These are phyloP conservation scores for Hermaeophaga mercurialis DNA, from an alignment of 2,888 invertebrate genomes.

Conservation along the genomic window DNA sequence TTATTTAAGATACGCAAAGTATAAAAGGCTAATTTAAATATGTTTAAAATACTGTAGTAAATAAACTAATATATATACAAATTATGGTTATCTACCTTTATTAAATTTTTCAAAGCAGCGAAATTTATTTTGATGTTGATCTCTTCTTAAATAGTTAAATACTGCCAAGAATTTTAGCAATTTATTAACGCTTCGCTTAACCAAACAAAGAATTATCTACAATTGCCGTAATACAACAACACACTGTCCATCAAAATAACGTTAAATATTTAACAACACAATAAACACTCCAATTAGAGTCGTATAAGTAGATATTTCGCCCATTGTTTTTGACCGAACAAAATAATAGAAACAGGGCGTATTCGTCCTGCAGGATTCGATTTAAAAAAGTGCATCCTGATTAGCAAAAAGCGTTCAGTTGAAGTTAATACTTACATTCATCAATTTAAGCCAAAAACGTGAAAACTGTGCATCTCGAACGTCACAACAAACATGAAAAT, in stretches of 20 bases:
- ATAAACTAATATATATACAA: no score
- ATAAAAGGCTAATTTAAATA: no score
- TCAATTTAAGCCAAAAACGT: conserved; percentile 44
- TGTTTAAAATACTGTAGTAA: no score
- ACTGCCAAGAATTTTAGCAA: no score
- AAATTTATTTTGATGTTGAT: no score
- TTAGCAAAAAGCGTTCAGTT: neutral
- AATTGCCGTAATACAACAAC: neutral
- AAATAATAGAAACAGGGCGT: conserved; percentile 12
- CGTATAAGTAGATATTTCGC: neutral
- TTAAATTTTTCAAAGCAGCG: no score
- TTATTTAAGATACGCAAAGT: no score
- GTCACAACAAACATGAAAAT: conserved; percentile 38
- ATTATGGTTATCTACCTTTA: no score
- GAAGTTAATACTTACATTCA: conserved; percentile 46
- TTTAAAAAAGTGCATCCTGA: conserved; percentile 3
- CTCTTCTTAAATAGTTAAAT: no score
- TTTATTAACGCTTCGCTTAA: no score
- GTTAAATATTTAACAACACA: neutral
- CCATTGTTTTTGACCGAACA: conserved; percentile 2
- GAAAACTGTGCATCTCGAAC: conserved; percentile 37
- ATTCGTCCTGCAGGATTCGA: neutral
- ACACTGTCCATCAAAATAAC: neutral
- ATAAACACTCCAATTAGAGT: neutral
- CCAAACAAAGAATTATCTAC: no score